A percentile compares a stretch with the other conserved stretches of the same genome.
Conservation (phyloP, 2,113 vertebrate species). For the Lampris incognitus region DNA sequence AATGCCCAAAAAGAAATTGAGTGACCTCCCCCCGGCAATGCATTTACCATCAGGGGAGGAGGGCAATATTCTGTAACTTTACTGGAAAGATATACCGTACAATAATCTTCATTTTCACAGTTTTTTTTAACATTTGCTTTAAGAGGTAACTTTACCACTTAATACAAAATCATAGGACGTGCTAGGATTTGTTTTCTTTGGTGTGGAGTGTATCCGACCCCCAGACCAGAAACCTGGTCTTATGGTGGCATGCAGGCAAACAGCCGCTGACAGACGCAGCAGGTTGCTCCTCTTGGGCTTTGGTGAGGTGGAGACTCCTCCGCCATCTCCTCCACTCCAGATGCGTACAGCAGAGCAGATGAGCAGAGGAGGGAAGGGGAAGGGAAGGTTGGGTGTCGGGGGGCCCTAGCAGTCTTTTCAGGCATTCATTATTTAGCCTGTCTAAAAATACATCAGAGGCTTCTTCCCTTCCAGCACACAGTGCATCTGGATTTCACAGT, state of each 20-base stretch:
- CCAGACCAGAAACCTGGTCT: conserved; percentile 42
- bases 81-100: no score
- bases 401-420: conserved; percentile 77
- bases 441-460: conserved; percentile 84
- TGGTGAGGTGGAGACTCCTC: conserved; percentile 40
- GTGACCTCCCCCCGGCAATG: no score
- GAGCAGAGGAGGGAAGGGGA: conserved; percentile 45
- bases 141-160: no score
- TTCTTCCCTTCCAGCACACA: conserved; percentile 67
- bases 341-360: conserved; percentile 49
- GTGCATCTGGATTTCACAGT: conserved; percentile 75
- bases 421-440: conserved; percentile 82
- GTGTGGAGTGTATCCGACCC: no score
- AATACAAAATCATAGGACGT: no score
- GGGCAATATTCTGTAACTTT: no score
- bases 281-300: conserved; percentile 31
- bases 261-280: conserved; percentile 31
- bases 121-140: no score
- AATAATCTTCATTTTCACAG: no score
- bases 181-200: no score
- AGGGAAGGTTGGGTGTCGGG: conserved; percentile 63
- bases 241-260: conserved; percentile 32
- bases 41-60: no score
- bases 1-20: no score
- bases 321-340: conserved; percentile 32